Evolutionary conservation across 2,888 invertebrate species (phyloP), one percentile per base, ranked within the genome.

Genomic region (Mystacides longicornis): DNA sequence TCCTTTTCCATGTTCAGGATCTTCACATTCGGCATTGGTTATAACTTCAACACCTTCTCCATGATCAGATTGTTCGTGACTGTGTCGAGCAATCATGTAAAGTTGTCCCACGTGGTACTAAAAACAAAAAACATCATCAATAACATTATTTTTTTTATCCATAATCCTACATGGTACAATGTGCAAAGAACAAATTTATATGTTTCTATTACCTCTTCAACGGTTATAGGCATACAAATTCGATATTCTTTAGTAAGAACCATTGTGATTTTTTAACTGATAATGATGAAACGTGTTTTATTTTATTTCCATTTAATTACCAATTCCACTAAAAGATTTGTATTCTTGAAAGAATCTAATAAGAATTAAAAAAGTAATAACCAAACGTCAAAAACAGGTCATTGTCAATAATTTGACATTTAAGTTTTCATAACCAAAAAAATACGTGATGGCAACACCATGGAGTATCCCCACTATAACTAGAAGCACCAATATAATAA

Each of bases 81-180:
- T 93, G 68, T 95, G 94, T 51, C 93, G 82, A 2, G 93, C 93
- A 66, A 94, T 94, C 94, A 94, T 95, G 70, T 93, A 94, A 57
- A 94, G 78, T 69, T 95, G 94, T 0, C 94, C 94, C 64, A 93
- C 85, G 63, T 83, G 86, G 70, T 94, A 94, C 93, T 94, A 69
- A 48, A 80, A 77, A 56, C 46, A 23, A 48, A 45, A 45, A 45
- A 1, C 20, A 33, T 33, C 20, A 19, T 51, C 11, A n/a, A 33
- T 31, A 37, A 33, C 37, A 20, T 20, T 42, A 37, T 51, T 33
- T 33, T 14, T 37, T 4, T 22, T 18, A 5, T 16, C 4, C 23
- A 14, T 4, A 7, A 49, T 20, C 49, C 33, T 31, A 31, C 33
- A 21, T 21, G 16, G 3, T 18, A 18, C 3, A 27, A 16, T 2